Evolutionary conservation across 1,140 invertebrate genomes (phyloP).

Genomic region (Orius insidiosus): DNA sequence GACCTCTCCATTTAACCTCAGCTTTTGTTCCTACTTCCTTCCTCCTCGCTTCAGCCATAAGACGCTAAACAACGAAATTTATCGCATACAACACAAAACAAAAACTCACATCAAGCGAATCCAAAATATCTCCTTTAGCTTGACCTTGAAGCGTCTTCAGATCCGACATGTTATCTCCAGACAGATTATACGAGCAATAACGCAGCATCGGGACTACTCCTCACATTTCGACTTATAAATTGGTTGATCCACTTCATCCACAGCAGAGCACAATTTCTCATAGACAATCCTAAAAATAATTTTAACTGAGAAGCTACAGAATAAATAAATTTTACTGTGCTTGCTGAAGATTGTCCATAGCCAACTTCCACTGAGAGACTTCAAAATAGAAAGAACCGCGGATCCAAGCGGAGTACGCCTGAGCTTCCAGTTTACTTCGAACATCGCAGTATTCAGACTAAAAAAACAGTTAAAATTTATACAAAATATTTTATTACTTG

Average conservation of each 20-base stretch:
- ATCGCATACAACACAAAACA: too few species aligned
- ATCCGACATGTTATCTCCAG: conserved; percentile 73
- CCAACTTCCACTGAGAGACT: conserved; percentile 69
- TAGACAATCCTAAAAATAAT: conserved; percentile 60
- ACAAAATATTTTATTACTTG: conserved; percentile 34
- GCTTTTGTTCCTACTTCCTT: conserved; percentile 39
- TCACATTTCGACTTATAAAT: conserved; percentile 70
- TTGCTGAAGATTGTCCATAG: conserved; percentile 72
- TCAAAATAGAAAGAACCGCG: conserved; percentile 79
- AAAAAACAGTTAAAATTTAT: conserved; percentile 13
- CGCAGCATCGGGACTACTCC: conserved; percentile 78
- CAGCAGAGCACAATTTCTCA: conserved; percentile 63
- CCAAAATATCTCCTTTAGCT: conserved; percentile 36
- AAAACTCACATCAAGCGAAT: conserved; percentile 42
- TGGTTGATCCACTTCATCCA: conserved; percentile 62
- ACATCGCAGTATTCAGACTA: conserved; percentile 64
- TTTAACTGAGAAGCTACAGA: conserved; percentile 1
- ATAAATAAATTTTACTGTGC: conserved; percentile 41
- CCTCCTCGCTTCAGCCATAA: conserved; percentile 78
- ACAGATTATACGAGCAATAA: conserved; percentile 88
- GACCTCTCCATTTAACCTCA: conserved; percentile 76
- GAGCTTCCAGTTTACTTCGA: conserved; percentile 82
- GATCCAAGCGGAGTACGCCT: conserved; percentile 89
- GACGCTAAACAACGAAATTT: conserved; percentile 32
- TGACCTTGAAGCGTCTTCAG: conserved; percentile 64